phyloP scores from a whole-genome alignment of 2,888 invertebrate species.

The Lingula anatina region DNA sequence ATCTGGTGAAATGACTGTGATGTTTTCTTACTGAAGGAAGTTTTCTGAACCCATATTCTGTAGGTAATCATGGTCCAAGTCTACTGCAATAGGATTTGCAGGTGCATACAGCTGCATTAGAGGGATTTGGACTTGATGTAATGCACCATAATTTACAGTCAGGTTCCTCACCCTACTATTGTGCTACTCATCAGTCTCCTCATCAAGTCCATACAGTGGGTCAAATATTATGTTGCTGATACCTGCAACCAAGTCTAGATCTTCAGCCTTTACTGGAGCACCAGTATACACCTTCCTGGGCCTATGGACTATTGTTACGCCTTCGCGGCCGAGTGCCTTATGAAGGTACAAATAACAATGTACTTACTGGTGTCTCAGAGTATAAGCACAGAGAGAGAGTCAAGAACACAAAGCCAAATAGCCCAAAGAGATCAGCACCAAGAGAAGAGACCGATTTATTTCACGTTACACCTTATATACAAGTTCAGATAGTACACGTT shows the following conservation, averaged over 20 bases:
- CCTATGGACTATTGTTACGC: slow-evolving; percentile 11
- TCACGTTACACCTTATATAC: too few species aligned
- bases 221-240: slow-evolving; percentile 5
- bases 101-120: slow-evolving; percentile 12
- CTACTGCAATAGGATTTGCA: slow-evolving; percentile 11
- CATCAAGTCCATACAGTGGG: slow-evolving; percentile 8
- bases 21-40: slow-evolving; percentile 2
- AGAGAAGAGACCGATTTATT: too few species aligned
- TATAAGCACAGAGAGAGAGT: too few species aligned
- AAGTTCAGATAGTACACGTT: too few species aligned
- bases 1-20: slow-evolving; percentile 6
- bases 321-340: too few species aligned
- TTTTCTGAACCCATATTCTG: slow-evolving; percentile 8
- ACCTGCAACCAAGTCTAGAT: slow-evolving; percentile 9
- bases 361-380: too few species aligned
- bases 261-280: slow-evolving; percentile 10
- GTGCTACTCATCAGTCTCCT: too few species aligned
- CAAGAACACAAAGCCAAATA: too few species aligned
- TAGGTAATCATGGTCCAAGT: slow-evolving; percentile 15
- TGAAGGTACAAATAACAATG: too few species aligned
- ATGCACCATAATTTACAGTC: neutral
- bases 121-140: slow-evolving; percentile 10
- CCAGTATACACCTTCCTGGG: slow-evolving; percentile 8
- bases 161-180: neutral
- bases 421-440: too few species aligned